phyloP scores from a whole-genome alignment of 2,797 vertebrate species.

The Triplophysa bombifrons region DNA sequence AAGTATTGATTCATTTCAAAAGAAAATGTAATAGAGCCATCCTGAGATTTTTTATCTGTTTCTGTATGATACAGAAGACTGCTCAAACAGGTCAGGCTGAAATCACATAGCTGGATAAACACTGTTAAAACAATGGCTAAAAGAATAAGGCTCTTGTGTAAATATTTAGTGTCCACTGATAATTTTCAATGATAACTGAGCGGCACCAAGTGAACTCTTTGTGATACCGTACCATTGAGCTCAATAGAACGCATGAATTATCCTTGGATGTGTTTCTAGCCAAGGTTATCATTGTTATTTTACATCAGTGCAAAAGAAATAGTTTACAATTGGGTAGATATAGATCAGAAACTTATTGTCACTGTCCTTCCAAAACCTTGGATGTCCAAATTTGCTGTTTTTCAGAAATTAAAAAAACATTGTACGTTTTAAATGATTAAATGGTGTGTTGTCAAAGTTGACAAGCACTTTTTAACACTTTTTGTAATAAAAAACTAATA shows the following conservation, averaged over 20 bases:
- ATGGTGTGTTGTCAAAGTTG: no score
- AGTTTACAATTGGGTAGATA: no score
- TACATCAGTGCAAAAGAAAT: neutral
- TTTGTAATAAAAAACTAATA: no score
- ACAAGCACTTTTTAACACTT: no score
- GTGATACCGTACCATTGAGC: neutral
- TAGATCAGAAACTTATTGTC: no score
- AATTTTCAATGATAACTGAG: neutral
- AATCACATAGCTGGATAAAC: neutral
- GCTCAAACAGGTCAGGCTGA: neutral
- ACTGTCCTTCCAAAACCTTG: no score
- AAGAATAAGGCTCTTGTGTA: neutral
- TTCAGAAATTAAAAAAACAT: no score
- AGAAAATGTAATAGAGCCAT: no score
- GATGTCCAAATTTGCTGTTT: no score
- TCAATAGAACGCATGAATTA: neutral
- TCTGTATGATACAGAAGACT: neutral
- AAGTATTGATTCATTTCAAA: neutral
- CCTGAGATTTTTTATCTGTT: neutral
- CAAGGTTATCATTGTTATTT: neutral
- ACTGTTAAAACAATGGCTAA: neutral
- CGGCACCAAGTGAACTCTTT: neutral
- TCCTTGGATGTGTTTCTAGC: neutral
- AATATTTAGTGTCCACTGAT: neutral
- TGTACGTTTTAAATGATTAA: no score